Percentiles rank a stretch among this genome's conserved stretches.
phyloP scores from a whole-genome alignment of 64 coral and sea anemone genomes.

The Porites australiensis region DNA sequence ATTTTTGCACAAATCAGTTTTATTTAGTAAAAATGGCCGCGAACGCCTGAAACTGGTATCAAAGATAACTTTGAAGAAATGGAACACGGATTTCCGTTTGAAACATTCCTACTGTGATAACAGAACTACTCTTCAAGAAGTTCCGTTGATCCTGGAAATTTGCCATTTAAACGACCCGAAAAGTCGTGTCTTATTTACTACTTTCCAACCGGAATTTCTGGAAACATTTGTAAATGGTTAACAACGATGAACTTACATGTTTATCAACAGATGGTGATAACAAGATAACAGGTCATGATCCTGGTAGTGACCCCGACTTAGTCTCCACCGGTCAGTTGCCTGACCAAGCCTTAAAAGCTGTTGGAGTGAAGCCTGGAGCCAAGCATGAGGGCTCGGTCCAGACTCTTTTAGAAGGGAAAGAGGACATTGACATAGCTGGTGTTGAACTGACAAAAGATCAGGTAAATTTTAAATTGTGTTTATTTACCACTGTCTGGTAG shows the following conservation, averaged over 20 bases:
- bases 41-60: no score
- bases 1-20: no score
- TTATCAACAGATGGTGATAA: background rate
- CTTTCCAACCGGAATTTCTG: no score
- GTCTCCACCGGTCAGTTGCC: slow-evolving; percentile 78
- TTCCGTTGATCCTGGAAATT: no score
- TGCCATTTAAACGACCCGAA: no score
- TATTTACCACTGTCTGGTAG: background rate
- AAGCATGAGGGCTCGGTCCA: slow-evolving; percentile 93
- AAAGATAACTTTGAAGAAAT: no score
- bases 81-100: no score
- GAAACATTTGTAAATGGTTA: no score
- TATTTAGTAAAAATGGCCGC: no score
- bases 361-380: slow-evolving; percentile 82
- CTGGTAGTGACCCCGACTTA: slow-evolving; percentile 93
- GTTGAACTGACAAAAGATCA: slow-evolving; percentile 77
- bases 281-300: slow-evolving; percentile 51
- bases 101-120: no score
- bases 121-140: no score
- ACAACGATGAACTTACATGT: background rate
- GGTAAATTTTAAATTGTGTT: slow-evolving; percentile 21
- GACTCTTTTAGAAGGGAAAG: slow-evolving; percentile 75
- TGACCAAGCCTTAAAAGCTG: slow-evolving; percentile 86
- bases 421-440: slow-evolving; percentile 91
- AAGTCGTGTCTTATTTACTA: no score